Percentiles rank a stretch among this genome's conserved stretches.
phyloP scores from a whole-genome alignment of 2,888 invertebrate species.

The Drosophila prolongata region DNA sequence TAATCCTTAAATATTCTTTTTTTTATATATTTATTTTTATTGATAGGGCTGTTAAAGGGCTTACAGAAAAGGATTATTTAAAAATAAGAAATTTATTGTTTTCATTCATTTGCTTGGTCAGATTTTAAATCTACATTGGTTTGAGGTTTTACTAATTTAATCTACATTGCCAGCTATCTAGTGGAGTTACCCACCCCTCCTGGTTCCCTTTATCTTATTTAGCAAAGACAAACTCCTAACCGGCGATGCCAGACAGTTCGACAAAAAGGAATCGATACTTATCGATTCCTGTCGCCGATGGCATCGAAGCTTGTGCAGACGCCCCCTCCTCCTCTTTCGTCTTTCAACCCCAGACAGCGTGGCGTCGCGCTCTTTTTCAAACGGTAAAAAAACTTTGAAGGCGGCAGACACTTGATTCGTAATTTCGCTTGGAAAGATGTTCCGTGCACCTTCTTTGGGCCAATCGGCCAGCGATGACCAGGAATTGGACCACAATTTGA shows the following conservation, averaged over 20 bases:
- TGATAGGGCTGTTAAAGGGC: too few species aligned
- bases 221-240: too few species aligned
- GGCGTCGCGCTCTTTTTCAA: conserved; percentile 33
- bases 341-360: conserved; percentile 30
- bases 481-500: conserved; percentile 42
- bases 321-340: not conserved
- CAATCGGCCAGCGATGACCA: conserved; percentile 24
- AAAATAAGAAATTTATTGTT: too few species aligned
- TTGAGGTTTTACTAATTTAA: not conserved
- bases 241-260: not conserved
- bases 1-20: too few species aligned
- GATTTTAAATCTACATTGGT: not conserved
- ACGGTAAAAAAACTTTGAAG: not conserved
- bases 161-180: not conserved
- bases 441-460: conserved; percentile 5
- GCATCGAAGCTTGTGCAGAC: not conserved
- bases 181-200: not conserved
- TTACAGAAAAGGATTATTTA: too few species aligned
- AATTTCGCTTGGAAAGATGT: conserved; percentile 1
- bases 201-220: too few species aligned
- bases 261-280: not conserved
- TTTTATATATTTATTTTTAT: too few species aligned
- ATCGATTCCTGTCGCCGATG: too few species aligned
- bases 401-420: not conserved
- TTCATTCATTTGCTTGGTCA: too few species aligned